Conservation (phyloP, 2,888 invertebrate species). For the Amiota communis region DNA sequence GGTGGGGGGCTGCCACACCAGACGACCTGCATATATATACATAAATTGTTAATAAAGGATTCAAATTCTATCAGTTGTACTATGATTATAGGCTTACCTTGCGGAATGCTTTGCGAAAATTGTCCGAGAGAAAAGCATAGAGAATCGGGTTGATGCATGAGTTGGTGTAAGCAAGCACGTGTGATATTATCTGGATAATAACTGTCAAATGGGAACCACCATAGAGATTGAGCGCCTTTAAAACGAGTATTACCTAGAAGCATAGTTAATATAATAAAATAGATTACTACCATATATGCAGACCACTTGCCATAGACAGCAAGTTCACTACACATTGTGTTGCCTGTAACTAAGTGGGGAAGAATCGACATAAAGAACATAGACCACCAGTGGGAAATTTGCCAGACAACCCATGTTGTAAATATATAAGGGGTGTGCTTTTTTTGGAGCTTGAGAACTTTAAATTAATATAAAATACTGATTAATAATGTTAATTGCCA, state of each 20-base stretch:
- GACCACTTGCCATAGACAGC: too few relatives aligned
- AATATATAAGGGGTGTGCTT: too few relatives aligned
- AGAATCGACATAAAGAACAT: too few relatives aligned
- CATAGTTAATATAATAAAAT: too few relatives aligned
- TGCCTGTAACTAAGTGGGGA: too few relatives aligned
- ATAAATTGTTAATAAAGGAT: background rate
- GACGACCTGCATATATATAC: conserved; percentile 63
- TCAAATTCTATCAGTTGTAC: background rate
- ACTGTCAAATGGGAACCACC: conserved; percentile 81
- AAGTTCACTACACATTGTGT: too few relatives aligned
- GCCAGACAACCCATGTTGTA: too few relatives aligned
- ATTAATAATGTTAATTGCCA: too few relatives aligned
- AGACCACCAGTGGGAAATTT: too few relatives aligned
- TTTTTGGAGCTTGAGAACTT: too few relatives aligned
- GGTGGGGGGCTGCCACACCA: conserved; percentile 73
- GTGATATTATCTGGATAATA: conserved; percentile 84
- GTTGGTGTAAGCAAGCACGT: conserved; percentile 92
- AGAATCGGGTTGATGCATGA: conserved; percentile 95
- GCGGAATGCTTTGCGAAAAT: conserved; percentile 91
- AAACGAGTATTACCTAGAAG: conserved; percentile 82
- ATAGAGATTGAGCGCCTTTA: conserved; percentile 83
- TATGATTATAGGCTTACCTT: conserved; percentile 72
- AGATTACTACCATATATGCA: too few relatives aligned
- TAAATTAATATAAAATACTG: too few relatives aligned
- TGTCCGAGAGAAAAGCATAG: conserved; percentile 94